A percentile compares a stretch with the other conserved stretches of the same genome.
phyloP scores from a whole-genome alignment of 1,140 invertebrate species.

The Ceratina australensis region DNA sequence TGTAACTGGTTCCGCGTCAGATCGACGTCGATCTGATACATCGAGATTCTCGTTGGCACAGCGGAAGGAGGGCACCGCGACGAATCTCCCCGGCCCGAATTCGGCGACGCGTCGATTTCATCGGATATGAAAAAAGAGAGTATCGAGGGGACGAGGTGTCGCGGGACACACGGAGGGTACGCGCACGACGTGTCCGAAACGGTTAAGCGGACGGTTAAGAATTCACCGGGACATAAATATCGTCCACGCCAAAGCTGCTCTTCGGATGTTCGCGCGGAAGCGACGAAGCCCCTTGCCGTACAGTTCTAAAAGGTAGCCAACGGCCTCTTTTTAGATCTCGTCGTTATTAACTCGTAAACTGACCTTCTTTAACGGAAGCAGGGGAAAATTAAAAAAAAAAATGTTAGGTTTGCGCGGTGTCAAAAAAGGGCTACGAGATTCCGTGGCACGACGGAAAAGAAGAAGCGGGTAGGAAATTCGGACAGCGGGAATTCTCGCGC shows the following conservation, averaged over 20 bases:
- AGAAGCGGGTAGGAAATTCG: slow-evolving; percentile 27
- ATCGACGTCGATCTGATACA: slow-evolving; percentile 42
- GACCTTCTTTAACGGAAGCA: too few relatives aligned
- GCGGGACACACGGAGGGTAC: background rate
- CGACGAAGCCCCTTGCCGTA: slow-evolving; percentile 1
- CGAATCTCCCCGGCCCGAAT: slow-evolving; percentile 36
- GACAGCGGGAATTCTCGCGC: background rate
- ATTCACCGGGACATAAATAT: slow-evolving; percentile 63
- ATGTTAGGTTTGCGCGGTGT: background rate
- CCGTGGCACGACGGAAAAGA: background rate
- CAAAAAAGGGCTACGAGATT: too few relatives aligned
- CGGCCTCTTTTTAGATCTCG: background rate
- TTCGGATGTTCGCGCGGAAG: background rate
- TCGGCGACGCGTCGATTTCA: slow-evolving; percentile 44
- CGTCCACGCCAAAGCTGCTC: slow-evolving; percentile 45
- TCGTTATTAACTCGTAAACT: slow-evolving; percentile 11
- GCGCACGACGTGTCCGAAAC: background rate
- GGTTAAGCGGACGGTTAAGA: slow-evolving; percentile 1
- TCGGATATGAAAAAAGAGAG: slow-evolving; percentile 36
- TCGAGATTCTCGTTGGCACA: slow-evolving; percentile 13
- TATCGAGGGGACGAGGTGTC: background rate
- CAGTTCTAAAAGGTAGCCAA: background rate
- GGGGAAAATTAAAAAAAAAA: background rate
- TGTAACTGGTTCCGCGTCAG: slow-evolving; percentile 43
- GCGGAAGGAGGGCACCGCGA: background rate